These are phyloP conservation scores for Drosophila kurseongensis DNA, from an alignment of 1,140 invertebrate species.

Conservation along the genomic window DNA sequence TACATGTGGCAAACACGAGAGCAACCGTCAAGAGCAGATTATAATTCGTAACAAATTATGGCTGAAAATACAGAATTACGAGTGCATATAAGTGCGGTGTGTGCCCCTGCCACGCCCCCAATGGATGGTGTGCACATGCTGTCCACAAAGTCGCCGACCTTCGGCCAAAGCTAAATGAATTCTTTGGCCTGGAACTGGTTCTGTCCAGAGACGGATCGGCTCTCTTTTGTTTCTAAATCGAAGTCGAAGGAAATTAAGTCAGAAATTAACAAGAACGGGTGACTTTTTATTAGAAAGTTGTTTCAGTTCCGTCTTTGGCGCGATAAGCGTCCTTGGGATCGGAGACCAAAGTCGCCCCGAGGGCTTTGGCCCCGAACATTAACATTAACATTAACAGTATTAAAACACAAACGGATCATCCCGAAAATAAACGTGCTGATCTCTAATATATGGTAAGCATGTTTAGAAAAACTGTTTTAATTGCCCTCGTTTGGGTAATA, in stretches of 20 bases:
- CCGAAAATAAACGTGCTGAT: constrained; percentile 48
- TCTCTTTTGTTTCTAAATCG: constrained; percentile 44
- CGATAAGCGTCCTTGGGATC: constrained; percentile 55
- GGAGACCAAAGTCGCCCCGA: constrained; percentile 20
- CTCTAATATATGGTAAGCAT: constrained; percentile 50
- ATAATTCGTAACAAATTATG: constrained; percentile 61
- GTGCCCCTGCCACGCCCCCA: constrained; percentile 43
- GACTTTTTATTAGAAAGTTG: constrained; percentile 79
- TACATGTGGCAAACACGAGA: constrained; percentile 35
- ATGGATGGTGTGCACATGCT: constrained; percentile 26
- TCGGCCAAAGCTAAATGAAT: constrained; percentile 50
- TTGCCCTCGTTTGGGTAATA: constrained; percentile 53
- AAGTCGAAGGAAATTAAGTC: constrained; percentile 72
- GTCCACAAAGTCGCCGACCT: constrained; percentile 63
- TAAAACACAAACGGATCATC: constrained; percentile 9
- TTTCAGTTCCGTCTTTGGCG: constrained; percentile 73
- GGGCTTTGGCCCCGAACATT: constrained; percentile 63
- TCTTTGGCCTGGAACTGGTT: constrained; percentile 68
- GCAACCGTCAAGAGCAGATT: constrained; percentile 18
- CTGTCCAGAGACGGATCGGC: constrained; percentile 40
- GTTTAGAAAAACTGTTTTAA: constrained; percentile 49
- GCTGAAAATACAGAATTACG: constrained; percentile 29
- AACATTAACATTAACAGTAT: neutral
- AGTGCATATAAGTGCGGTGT: constrained; percentile 33
- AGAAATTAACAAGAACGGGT: constrained; percentile 59